These are phyloP conservation scores for Tylochromis polylepis DNA, from an alignment of 2,113 vertebrate species.

Conservation along the genomic window DNA sequence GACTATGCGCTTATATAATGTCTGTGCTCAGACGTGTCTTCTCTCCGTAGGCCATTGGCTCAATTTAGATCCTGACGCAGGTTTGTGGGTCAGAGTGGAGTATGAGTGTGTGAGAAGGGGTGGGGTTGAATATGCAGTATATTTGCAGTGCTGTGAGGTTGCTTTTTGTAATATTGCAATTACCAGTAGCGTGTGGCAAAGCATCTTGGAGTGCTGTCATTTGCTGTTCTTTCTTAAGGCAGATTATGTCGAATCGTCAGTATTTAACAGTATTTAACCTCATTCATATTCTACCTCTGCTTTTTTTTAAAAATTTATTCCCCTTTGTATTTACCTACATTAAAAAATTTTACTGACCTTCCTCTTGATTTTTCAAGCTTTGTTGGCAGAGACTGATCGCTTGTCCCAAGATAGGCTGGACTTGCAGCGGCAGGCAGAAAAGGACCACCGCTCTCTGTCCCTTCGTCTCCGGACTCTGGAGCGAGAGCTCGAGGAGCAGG, in stretches of 20 bases:
- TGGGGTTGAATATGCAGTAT: constrained; percentile 4
- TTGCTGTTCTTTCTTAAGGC: background rate
- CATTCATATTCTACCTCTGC: background rate
- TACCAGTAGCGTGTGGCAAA: background rate
- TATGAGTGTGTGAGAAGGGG: constrained; percentile 20
- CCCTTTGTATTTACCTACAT: background rate
- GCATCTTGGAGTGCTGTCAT: constrained; percentile 10
- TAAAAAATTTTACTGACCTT: background rate
- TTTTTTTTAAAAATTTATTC: background rate
- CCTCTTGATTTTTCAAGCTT: constrained; percentile 62
- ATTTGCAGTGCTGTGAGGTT: constrained; percentile 58
- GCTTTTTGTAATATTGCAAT: constrained; percentile 19
- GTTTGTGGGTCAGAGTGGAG: constrained; percentile 73
- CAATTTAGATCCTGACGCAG: constrained; percentile 66
- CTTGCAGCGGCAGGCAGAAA: constrained; percentile 86
- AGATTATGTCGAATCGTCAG: background rate
- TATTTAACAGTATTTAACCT: background rate
- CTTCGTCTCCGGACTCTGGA: constrained; percentile 82
- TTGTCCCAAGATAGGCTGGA: constrained; percentile 82
- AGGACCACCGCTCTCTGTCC: constrained; percentile 77
- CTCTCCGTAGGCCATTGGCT: constrained; percentile 67
- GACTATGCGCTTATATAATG: constrained; percentile 34
- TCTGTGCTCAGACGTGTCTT: constrained; percentile 55
- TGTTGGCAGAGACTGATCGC: constrained; percentile 80
- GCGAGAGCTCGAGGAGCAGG: constrained; percentile 86